phyloP scores from a whole-genome alignment of 2,113 vertebrate species.

The Dromiciops gliroides region DNA sequence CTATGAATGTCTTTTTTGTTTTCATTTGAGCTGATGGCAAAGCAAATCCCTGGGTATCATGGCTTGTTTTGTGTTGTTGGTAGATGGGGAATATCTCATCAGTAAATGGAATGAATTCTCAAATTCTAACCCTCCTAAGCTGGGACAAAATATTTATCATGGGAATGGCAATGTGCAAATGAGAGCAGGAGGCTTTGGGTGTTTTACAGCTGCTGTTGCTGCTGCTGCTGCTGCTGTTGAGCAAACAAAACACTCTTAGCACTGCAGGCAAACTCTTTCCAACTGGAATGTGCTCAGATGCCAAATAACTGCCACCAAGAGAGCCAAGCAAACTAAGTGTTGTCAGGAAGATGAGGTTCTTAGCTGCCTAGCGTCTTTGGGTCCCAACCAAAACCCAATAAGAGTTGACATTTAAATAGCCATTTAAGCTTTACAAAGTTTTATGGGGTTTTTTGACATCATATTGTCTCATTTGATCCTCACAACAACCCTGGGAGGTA shows the following conservation, averaged over 20 bases:
- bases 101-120: slow-evolving; percentile 12
- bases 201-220: slow-evolving; percentile 34
- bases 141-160: slow-evolving; percentile 42
- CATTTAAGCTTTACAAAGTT: not conserved
- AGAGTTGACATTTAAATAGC: not conserved
- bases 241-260: slow-evolving; percentile 22
- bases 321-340: not conserved
- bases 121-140: not conserved
- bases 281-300: not conserved
- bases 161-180: slow-evolving; percentile 12
- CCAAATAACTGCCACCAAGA: not conserved
- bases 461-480: not conserved
- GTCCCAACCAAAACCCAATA: not conserved
- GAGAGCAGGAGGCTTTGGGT: not conserved
- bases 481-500: not conserved
- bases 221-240: slow-evolving; percentile 31
- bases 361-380: not conserved
- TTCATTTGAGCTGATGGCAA: not conserved
- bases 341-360: not conserved
- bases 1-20: not conserved
- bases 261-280: not conserved
- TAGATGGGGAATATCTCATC: slow-evolving; percentile 21
- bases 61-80: slow-evolving; percentile 36
- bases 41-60: slow-evolving; percentile 34
- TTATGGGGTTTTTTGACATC: not conserved